phyloP scores from a whole-genome alignment of 92 coral and sea anemone genomes.

The Muricea muricata region DNA sequence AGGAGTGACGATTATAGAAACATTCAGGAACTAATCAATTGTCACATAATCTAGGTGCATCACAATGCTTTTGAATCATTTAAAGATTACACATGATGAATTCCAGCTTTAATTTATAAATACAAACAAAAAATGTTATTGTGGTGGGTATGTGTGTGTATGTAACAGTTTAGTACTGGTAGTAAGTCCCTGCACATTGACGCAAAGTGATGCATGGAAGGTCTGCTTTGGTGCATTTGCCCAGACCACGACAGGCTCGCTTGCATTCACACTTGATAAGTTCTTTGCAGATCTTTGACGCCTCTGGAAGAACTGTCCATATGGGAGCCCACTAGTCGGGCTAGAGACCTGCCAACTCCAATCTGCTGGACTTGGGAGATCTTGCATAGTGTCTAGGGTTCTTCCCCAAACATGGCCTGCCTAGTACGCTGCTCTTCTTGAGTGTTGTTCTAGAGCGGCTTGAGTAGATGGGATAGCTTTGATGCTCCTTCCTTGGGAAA shows the following conservation, averaged over 20 bases:
- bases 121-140: no score
- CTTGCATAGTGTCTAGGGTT: slow-evolving; percentile 43
- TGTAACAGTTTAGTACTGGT: no score
- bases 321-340: slow-evolving; percentile 27
- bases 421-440: slow-evolving; percentile 54
- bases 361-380: slow-evolving; percentile 59
- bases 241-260: slow-evolving; percentile 58
- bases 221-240: slow-evolving; percentile 38
- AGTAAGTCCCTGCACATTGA: no score
- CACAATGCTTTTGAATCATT: no score
- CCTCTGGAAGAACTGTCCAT: slow-evolving; percentile 68
- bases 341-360: slow-evolving; percentile 55
- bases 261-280: slow-evolving; percentile 66
- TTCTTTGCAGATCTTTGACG: slow-evolving; percentile 53
- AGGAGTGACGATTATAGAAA: no score
- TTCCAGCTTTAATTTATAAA: no score
- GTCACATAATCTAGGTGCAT: no score
- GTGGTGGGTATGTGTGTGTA: no score
- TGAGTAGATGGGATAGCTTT: slow-evolving; percentile 58
- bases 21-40: no score
- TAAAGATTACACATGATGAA: no score
- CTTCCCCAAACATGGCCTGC: slow-evolving; percentile 64
- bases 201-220: slow-evolving; percentile 60
- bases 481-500: slow-evolving; percentile 54
- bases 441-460: slow-evolving; percentile 58